Conservation (phyloP, 2,113 vertebrate species). For the Dicaeum eximium region DNA sequence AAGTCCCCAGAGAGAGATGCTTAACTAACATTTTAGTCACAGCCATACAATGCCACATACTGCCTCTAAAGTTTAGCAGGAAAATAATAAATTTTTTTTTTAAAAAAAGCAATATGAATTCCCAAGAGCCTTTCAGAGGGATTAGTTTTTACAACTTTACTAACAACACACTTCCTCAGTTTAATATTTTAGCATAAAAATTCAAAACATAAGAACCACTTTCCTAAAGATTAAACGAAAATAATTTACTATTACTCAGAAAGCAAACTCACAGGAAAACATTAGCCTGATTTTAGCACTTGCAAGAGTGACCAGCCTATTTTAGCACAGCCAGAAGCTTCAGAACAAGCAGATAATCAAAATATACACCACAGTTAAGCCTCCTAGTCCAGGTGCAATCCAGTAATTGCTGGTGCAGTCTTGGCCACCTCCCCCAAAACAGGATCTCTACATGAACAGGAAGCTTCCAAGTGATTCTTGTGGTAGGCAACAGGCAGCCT, state of each 20-base stretch:
- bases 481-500: neutral
- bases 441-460: neutral
- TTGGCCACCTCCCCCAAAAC: neutral
- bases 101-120: neutral
- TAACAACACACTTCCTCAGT: neutral
- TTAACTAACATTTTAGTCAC: neutral
- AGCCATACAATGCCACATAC: neutral
- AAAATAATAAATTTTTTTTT: neutral
- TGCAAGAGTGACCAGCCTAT: neutral
- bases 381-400: neutral
- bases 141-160: neutral
- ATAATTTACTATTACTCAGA: neutral
- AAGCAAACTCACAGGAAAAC: neutral
- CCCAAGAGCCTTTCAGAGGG: neutral
- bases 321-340: neutral
- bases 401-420: neutral
- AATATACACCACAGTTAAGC: neutral
- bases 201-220: neutral
- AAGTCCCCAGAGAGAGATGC: neutral
- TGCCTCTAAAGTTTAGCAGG: neutral
- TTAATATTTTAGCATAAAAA: neutral
- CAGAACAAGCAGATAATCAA: neutral
- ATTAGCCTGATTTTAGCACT: neutral
- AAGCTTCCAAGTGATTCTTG: neutral
- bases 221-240: neutral